Evolutionary conservation across 2,113 vertebrate species (phyloP).

Genomic region (Spheniscus mendiculus): DNA sequence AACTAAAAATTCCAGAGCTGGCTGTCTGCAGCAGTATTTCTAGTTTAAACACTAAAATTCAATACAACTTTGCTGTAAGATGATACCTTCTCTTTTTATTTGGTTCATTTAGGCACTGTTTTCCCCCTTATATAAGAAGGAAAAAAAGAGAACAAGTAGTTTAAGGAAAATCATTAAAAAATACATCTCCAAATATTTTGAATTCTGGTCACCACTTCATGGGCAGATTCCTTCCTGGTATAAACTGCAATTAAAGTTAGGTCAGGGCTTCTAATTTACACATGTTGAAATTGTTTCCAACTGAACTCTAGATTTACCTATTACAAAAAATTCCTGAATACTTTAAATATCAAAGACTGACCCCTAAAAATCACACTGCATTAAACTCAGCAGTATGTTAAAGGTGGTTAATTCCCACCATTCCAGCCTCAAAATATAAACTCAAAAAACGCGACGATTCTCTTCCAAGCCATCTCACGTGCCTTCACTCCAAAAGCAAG

Average conservation of each 20-base stretch:
- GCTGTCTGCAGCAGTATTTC: background rate
- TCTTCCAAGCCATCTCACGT: background rate
- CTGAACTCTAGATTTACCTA: background rate
- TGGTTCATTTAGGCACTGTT: background rate
- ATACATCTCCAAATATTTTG: background rate
- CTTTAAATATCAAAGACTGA: background rate
- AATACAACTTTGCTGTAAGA: background rate
- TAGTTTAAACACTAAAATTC: background rate
- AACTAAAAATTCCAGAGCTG: background rate
- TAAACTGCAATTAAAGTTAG: background rate
- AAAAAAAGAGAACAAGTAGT: background rate
- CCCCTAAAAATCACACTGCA: background rate
- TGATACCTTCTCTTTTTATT: background rate
- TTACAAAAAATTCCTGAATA: background rate
- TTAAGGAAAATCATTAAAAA: background rate
- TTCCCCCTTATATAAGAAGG: background rate
- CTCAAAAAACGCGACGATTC: rapidly evolving
- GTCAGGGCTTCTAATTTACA: background rate
- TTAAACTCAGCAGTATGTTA: background rate
- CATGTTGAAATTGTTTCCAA: background rate
- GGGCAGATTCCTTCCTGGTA: background rate
- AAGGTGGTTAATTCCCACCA: background rate
- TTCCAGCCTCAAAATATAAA: background rate
- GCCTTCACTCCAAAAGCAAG: background rate
- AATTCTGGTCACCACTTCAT: background rate